These are phyloP conservation scores for Nylanderia fulva DNA, from an alignment of 1,140 invertebrate genomes.

Conservation along the genomic window DNA sequence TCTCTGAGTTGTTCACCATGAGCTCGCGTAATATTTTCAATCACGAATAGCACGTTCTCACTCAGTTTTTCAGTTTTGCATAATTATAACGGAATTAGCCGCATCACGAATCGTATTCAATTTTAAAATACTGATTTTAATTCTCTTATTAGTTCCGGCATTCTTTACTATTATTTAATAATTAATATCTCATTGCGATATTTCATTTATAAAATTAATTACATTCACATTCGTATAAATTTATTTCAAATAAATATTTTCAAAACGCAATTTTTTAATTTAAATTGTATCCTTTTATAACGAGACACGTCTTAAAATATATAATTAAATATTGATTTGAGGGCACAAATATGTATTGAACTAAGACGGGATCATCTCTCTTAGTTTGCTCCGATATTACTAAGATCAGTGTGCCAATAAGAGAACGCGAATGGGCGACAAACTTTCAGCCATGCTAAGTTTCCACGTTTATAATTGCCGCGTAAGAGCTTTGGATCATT, in stretches of 20 bases:
- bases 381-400: background rate
- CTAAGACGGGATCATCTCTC: slow-evolving; percentile 19
- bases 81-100: slow-evolving; percentile 43
- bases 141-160: slow-evolving; percentile 19
- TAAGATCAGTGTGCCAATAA: slow-evolving; percentile 32
- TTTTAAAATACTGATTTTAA: slow-evolving; percentile 34
- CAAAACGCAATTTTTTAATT: background rate
- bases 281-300: background rate
- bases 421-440: background rate
- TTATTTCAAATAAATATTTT: too few species aligned
- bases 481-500: slow-evolving; percentile 62
- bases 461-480: slow-evolving; percentile 58
- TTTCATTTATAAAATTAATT: slow-evolving; percentile 51
- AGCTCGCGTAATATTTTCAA: slow-evolving; percentile 28
- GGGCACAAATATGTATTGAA: background rate
- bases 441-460: slow-evolving; percentile 51
- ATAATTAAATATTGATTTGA: background rate
- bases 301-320: background rate
- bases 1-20: slow-evolving; percentile 25
- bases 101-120: slow-evolving; percentile 7
- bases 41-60: slow-evolving; percentile 40
- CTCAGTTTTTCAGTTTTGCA: slow-evolving; percentile 13
- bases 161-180: slow-evolving; percentile 44
- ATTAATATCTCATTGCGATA: slow-evolving; percentile 38
- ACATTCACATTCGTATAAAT: slow-evolving; percentile 30